These are phyloP conservation scores for Alouatta palliata DNA, from an alignment of 2,113 vertebrate genomes.

Conservation along the genomic window DNA sequence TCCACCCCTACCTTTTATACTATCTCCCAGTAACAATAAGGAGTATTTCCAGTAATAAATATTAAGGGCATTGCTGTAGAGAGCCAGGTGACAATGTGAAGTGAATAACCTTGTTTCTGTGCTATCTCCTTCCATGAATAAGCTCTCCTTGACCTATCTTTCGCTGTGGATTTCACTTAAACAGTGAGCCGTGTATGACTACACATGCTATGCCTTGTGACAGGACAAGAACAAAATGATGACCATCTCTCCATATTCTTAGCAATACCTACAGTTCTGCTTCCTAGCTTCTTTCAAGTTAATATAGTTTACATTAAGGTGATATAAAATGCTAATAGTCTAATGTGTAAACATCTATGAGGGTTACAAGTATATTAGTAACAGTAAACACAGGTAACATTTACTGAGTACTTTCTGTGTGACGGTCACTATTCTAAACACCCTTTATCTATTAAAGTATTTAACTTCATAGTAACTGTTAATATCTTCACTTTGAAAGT, in stretches of 20 bases:
- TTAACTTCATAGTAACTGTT: not conserved
- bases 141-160: not conserved
- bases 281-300: not conserved
- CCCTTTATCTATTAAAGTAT: not conserved
- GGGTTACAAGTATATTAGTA: not conserved
- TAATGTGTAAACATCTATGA: not conserved
- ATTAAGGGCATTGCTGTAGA: not conserved
- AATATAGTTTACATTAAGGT: not conserved
- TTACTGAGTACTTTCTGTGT: not conserved
- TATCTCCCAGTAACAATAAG: not conserved
- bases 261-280: not conserved
- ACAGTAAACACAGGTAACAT: not conserved
- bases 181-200: not conserved
- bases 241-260: not conserved
- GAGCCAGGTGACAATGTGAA: not conserved
- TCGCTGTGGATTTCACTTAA: not conserved
- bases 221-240: not conserved
- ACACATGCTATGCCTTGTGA: fast-evolving
- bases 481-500: not conserved
- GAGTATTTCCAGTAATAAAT: not conserved
- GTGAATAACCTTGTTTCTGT: not conserved
- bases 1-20: not conserved
- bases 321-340: not conserved
- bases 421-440: not conserved
- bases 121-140: fast-evolving